Evolutionary conservation across 2,888 invertebrate species (phyloP).

Genomic region (Nyleta sp.): DNA sequence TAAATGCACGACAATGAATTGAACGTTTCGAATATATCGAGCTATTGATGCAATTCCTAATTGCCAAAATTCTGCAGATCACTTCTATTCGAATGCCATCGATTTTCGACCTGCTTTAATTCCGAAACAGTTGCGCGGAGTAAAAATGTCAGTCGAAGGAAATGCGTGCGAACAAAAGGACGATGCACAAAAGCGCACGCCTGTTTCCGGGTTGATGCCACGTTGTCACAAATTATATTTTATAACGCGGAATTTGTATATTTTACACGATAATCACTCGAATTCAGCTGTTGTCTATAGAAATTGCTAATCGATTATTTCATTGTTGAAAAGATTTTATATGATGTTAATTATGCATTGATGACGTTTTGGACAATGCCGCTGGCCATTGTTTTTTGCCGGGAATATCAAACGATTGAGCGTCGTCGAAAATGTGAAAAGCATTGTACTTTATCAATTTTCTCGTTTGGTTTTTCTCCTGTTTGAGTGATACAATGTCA

Average conservation of each 20-base stretch:
- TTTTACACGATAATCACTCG: conserved; percentile 24
- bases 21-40: too few species aligned
- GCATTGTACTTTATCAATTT: background rate
- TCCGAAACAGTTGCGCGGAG: too few species aligned
- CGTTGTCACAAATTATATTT: conserved; percentile 20
- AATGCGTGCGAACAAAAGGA: too few species aligned
- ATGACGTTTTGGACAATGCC: conserved; percentile 22
- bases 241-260: conserved; percentile 30
- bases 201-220: conserved; percentile 13
- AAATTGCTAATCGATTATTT: conserved; percentile 36
- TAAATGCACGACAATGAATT: too few species aligned
- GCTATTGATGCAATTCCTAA: too few species aligned
- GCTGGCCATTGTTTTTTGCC: conserved; percentile 4
- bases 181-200: too few species aligned
- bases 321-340: conserved; percentile 47
- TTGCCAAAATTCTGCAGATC: too few species aligned
- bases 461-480: too few species aligned
- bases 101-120: too few species aligned
- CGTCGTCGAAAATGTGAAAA: conserved; percentile 4
- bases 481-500: too few species aligned
- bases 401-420: background rate
- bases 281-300: conserved; percentile 33
- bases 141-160: too few species aligned
- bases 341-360: conserved; percentile 38
- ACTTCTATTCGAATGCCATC: too few species aligned